phyloP scores from a whole-genome alignment of 2,888 invertebrate genomes.

The Orchesella flavescens region DNA sequence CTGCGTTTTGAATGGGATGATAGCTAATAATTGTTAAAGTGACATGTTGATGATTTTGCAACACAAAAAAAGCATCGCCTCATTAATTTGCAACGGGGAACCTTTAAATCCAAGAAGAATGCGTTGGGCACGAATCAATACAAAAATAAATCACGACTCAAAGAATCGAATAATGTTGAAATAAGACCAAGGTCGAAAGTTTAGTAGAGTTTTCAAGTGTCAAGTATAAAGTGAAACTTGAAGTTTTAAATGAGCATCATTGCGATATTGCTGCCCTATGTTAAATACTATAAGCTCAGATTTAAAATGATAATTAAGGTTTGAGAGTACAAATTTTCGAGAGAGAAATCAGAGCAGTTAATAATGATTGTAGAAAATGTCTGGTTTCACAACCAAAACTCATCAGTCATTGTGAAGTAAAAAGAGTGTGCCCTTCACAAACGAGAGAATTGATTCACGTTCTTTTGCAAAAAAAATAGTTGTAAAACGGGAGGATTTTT shows the following conservation, averaged over 20 bases:
- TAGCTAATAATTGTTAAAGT: slow-evolving; percentile 8
- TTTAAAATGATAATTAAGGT: not conserved
- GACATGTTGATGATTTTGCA: slow-evolving; percentile 18
- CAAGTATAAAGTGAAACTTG: slow-evolving; percentile 1
- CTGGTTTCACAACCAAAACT: slow-evolving; percentile 1
- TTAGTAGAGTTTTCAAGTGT: slow-evolving; percentile 8
- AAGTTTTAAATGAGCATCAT: not conserved
- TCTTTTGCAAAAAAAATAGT: too few species aligned
- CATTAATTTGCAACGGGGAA: slow-evolving; percentile 17
- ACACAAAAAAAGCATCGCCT: slow-evolving; percentile 3
- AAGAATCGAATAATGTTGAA: slow-evolving; percentile 6
- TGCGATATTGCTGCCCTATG: too few species aligned
- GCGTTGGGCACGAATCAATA: slow-evolving; percentile 6
- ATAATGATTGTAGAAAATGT: not conserved
- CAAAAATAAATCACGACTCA: slow-evolving; percentile 2
- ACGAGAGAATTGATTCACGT: too few species aligned
- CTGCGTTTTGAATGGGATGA: slow-evolving; percentile 36
- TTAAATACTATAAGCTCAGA: not conserved
- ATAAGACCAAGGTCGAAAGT: slow-evolving; percentile 21
- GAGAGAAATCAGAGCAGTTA: not conserved
- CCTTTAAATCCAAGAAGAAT: not conserved
- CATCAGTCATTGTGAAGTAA: too few species aligned
- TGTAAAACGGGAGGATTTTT: not conserved
- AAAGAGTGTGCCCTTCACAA: too few species aligned
- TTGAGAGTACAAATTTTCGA: not conserved